phyloP scores from a whole-genome alignment of 2,113 vertebrate species.

The Rhombomys opimus region DNA sequence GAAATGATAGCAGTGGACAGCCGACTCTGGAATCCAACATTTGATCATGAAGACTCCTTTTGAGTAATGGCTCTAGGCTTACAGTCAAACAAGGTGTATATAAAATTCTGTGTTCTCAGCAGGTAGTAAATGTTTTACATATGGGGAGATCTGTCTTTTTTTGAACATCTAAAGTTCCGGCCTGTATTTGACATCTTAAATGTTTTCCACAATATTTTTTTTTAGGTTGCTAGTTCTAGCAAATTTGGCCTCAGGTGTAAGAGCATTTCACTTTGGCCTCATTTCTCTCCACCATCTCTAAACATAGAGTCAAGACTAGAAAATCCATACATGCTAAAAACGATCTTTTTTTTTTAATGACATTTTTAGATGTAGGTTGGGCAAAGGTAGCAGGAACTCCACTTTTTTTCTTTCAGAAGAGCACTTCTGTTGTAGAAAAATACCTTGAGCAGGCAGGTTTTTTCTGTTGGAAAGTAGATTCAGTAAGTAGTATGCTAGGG shows the following conservation, averaged over 20 bases:
- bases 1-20: conserved; percentile 12
- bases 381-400: background rate
- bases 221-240: conserved; percentile 46
- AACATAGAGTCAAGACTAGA: conserved; percentile 30
- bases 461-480: conserved; percentile 50
- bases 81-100: background rate
- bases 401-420: background rate
- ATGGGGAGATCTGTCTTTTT: background rate
- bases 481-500: conserved; percentile 43
- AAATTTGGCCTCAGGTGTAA: conserved; percentile 1
- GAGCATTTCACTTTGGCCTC: conserved; percentile 23
- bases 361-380: background rate
- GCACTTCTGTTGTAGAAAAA: background rate
- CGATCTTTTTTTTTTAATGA: background rate
- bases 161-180: background rate
- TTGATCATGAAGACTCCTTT: conserved; percentile 36
- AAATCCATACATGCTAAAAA: conserved; percentile 48
- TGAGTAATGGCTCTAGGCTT: conserved; percentile 46
- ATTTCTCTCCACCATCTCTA: background rate
- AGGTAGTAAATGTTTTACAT: background rate
- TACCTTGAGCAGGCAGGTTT: background rate
- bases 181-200: conserved; percentile 37
- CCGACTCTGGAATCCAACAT: conserved; percentile 27
- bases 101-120: conserved; percentile 37
- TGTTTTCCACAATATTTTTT: conserved; percentile 13